Base-by-base conservation (phyloP, 1,140 invertebrate genomes). In the Brachionus calyciflorus region DNA sequence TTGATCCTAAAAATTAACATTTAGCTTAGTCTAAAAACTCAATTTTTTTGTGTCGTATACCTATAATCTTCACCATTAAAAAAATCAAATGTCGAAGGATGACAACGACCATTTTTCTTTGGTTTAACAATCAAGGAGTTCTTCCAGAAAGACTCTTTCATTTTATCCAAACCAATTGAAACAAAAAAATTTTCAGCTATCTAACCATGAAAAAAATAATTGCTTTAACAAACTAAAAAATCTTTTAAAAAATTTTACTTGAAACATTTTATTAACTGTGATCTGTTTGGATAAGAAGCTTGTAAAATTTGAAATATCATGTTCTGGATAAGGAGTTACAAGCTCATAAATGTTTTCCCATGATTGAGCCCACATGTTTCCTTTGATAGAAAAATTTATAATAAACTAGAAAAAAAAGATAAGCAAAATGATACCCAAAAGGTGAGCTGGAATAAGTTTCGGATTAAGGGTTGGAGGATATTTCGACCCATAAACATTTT, bases 11-110 rank as follows among this genome's bases (percentile, higher is more conserved):
- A 24, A 53, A 53, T 24, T 26, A 53, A 53, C 12, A n/a, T 49
- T 26, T 24, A 21, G n/a, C 0, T 7, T 24, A 53, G 26, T 3
- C 7, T 10, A 53, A 53, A 53, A 53, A 53, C 19, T 24, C 12
- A 9, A 9, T n/a, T 28, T 0, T 2, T 28, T 9, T 0, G 28
- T 26, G 28, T 14, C 14, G 17, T 9, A 3, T 30, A 14, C 82
- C 92, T 93, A 79, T 91, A 92, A 84, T 93, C 92, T 79, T 51
- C 68, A 28, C 76, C 53, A 80, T 93, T 89, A 80, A 89, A 93
- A 81, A 96, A 93, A 84, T 97, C 93, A 91, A 91, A 93, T 21
- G 93, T 92, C 0, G 91, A 91, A 0, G 93, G 91, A 80, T 96
- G 93, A 80, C 93, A 96, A 7, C 93, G 90, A 1, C 89, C 84